These are phyloP conservation scores for Psittacara wagleri DNA, from an alignment of 2,113 vertebrate species.

Conservation along the genomic window DNA sequence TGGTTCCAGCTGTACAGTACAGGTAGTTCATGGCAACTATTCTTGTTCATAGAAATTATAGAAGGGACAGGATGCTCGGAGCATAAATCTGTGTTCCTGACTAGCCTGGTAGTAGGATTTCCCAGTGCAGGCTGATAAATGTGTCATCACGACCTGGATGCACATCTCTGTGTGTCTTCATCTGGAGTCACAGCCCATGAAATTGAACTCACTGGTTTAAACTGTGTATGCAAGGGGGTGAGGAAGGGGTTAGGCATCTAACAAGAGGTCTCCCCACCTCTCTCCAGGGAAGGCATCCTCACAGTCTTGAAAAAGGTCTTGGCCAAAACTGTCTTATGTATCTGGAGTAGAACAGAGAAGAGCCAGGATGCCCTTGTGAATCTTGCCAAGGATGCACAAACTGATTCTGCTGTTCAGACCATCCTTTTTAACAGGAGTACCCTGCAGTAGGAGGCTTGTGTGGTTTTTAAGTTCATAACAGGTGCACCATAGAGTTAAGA, in stretches of 20 bases:
- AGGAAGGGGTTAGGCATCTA: not conserved
- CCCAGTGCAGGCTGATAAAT: not conserved
- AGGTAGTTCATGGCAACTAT: not conserved
- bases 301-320: not conserved
- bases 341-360: not conserved
- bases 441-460: not conserved
- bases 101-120: not conserved
- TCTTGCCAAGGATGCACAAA: not conserved
- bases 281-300: not conserved
- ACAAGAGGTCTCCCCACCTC: not conserved
- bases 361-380: not conserved
- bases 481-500: not conserved
- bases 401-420: not conserved
- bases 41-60: not conserved
- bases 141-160: fast-evolving
- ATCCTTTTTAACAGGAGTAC: not conserved
- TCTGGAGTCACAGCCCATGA: not conserved
- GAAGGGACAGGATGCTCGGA: not conserved
- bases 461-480: not conserved
- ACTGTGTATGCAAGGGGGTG: not conserved
- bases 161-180: not conserved
- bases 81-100: not conserved
- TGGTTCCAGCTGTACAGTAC: not conserved
- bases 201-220: not conserved
- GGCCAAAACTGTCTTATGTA: not conserved